Evolutionary conservation across 2,797 vertebrate species (phyloP), one percentile per base, ranked within the genome.

Genomic region (Zenarchopterus dispar): DNA sequence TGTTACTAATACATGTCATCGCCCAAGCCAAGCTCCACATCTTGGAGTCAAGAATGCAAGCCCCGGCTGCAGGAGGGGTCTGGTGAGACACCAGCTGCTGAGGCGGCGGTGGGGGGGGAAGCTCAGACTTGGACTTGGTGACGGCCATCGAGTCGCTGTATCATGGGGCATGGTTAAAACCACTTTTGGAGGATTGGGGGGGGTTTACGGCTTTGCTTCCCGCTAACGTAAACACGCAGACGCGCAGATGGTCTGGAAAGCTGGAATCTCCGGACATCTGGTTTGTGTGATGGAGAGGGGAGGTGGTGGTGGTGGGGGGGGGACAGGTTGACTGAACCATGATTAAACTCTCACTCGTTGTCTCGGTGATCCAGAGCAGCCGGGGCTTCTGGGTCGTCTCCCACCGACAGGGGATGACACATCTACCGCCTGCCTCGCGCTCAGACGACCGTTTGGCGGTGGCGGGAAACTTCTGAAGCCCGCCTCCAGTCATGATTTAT

Each of bases 1-100:
- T 86, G 85, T 84, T 92, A 77, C 91, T 91, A 92, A 92, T 92
- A 90, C 86, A 90, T 92, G 91, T 94, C 92, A 91, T 88, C 89
- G 60, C 88, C 86, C 75, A 66, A 77, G 90, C 91, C 93, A 92
- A 91, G 77, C 92, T 91, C 89, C 82, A 90, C 89, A 89, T 90
- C 86, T 82, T 70, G n/a, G 77, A 91, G 83, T 91, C 87, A 93
- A 91, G 90, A 93, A 93, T 91, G 88, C 84, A 76, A 79, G 68
- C 75, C 67, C 80, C 91, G 83, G 88, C 88, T 84, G 75, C 58
- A 81, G 60, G 71, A 82, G 82, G 86, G 75, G 80, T 86, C 85
- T 85, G 81, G 89, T 86, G 80, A 91, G 88, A 81, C 86, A 87
- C 84, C 85, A 82, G 86, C 70, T 91, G 89, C 89, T 89, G 88